Evolutionary conservation across 2,888 invertebrate genomes (phyloP).

Genomic region (Fragum fragum): DNA sequence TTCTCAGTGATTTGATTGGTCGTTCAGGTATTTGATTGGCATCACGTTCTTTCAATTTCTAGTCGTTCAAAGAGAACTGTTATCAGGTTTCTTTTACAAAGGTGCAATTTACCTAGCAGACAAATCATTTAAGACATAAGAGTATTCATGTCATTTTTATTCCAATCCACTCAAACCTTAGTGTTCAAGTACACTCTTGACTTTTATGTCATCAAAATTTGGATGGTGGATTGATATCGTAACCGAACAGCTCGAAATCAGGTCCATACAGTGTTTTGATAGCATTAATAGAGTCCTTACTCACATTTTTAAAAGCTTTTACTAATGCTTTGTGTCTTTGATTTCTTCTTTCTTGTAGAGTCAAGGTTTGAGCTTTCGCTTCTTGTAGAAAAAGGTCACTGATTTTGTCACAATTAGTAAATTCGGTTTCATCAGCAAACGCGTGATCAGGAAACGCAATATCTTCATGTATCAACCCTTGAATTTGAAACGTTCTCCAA

Average conservation of each 20-base stretch:
- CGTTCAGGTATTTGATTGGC: too few relatives aligned
- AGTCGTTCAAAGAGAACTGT: too few relatives aligned
- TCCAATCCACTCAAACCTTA: too few relatives aligned
- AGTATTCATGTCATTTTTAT: too few relatives aligned
- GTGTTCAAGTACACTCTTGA: too few relatives aligned
- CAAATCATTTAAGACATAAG: too few relatives aligned
- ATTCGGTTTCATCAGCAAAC: not conserved
- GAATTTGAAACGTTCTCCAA: constrained; percentile 8
- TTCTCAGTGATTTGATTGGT: too few relatives aligned
- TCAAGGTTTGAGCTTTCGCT: not conserved
- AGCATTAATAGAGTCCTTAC: not conserved
- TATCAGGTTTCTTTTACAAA: too few relatives aligned
- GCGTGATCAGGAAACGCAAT: not conserved
- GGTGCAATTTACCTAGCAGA: too few relatives aligned
- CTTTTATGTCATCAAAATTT: too few relatives aligned
- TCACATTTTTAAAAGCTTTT: not conserved
- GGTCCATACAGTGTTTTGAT: not conserved
- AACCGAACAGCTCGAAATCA: constrained; percentile 8
- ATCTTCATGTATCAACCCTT: not conserved
- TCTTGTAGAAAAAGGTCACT: not conserved
- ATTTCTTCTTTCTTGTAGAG: not conserved
- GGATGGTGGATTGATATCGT: not conserved
- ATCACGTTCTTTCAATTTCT: too few relatives aligned
- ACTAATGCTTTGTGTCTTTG: constrained; percentile 7
- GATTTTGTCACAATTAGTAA: not conserved